Evolutionary conservation across 2,113 vertebrate genomes (phyloP).

Genomic region (Coracopsis vasa): DNA sequence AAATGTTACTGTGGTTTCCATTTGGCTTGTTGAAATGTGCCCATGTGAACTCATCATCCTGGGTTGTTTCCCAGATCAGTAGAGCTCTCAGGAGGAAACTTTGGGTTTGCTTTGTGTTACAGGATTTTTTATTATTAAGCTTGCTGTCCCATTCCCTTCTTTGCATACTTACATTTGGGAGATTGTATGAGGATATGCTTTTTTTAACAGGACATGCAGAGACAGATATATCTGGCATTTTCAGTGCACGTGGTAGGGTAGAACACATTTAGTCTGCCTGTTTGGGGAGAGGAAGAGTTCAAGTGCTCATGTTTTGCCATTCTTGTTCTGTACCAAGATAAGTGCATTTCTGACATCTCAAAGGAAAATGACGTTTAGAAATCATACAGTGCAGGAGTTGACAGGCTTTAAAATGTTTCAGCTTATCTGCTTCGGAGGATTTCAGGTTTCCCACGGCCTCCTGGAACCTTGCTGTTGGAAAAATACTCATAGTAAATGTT

Average conservation of each 20-base stretch:
- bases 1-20: background rate
- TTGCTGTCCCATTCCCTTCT: background rate
- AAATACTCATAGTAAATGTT: background rate
- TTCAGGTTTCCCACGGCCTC: slow-evolving; percentile 17
- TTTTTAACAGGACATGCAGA: background rate
- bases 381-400: background rate
- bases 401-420: slow-evolving; percentile 11
- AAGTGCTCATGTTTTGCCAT: background rate
- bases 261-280: background rate
- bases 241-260: background rate
- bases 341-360: slow-evolving; percentile 37
- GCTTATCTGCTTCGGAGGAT: background rate
- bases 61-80: background rate
- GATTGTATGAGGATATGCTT: background rate
- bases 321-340: background rate
- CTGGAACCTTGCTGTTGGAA: slow-evolving; percentile 5
- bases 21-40: slow-evolving; percentile 4
- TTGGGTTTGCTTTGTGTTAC: background rate
- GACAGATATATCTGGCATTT: background rate
- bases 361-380: slow-evolving; percentile 11
- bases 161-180: background rate
- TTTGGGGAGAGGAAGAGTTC: background rate
- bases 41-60: background rate
- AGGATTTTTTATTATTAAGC: background rate
- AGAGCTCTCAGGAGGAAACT: background rate